Evolutionary conservation across 35 echinoderm and acorn worm species (phyloP).

Genomic region (Amphiura filiformis): DNA sequence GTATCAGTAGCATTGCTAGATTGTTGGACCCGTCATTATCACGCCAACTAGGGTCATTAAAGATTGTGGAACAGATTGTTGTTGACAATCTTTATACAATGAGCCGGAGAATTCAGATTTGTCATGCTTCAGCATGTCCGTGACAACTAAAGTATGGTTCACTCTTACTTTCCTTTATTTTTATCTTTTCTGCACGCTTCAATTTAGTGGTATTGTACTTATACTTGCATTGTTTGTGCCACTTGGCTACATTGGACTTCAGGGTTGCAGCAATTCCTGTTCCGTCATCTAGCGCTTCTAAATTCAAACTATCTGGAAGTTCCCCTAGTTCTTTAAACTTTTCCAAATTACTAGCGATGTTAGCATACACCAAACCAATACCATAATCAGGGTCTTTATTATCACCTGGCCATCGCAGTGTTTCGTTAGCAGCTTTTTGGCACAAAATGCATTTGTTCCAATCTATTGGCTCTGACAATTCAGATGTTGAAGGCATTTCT

Average conservation of each 20-base stretch:
- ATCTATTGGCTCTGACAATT: slow-evolving; percentile 30
- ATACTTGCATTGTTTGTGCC: not conserved
- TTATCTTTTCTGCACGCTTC: not conserved
- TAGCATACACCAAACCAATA: not conserved
- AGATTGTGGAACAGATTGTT: slow-evolving; percentile 50
- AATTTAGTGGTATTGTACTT: not conserved
- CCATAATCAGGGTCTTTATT: not conserved
- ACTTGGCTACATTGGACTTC: not conserved
- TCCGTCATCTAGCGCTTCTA: not conserved
- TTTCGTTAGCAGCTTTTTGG: slow-evolving; percentile 23
- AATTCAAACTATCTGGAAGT: not conserved
- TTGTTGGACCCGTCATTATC: slow-evolving; percentile 45
- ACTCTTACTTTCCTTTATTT: no score
- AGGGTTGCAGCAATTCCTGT: not conserved
- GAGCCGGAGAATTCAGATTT: slow-evolving; percentile 13
- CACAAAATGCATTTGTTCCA: slow-evolving; percentile 29
- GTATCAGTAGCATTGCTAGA: not conserved
- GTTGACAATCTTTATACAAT: slow-evolving; percentile 35
- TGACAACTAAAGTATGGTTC: no score
- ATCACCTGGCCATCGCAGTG: not conserved
- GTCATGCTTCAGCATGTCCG: not conserved
- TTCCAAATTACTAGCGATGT: not conserved
- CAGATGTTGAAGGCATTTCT: not conserved
- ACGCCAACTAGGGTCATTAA: slow-evolving; percentile 57
- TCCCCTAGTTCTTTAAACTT: not conserved